Percentiles rank a stretch among this genome's conserved stretches.
Evolutionary conservation across 2,888 invertebrate genomes (phyloP).

Genomic region (Oeneis ivallda): DNA sequence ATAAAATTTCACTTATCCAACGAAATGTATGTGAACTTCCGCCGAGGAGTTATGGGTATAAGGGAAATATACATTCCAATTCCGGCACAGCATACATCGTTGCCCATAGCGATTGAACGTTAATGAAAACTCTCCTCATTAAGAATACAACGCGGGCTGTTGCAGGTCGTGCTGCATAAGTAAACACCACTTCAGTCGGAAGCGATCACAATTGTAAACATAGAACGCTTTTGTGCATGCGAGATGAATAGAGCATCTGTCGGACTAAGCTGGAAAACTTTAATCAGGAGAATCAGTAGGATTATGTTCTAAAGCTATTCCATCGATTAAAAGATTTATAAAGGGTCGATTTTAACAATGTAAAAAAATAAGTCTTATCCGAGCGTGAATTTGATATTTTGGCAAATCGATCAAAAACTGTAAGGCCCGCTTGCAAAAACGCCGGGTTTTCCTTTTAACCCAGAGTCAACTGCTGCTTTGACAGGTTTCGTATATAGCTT

Average conservation of each 20-base stretch:
- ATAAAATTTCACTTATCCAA: no score
- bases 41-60: neutral
- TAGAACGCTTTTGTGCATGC: conserved; percentile 18
- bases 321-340: neutral
- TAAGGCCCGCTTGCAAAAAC: no score
- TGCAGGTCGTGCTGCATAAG: conserved; percentile 16
- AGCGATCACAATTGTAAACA: conserved; percentile 32
- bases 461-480: no score
- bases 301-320: neutral
- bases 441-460: no score
- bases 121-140: conserved; percentile 25
- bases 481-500: no score
- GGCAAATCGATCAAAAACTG: no score
- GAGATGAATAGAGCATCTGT: neutral
- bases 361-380: no score
- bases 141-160: conserved; percentile 14
- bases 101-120: conserved; percentile 21
- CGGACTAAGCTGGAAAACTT: neutral
- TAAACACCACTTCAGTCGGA: conserved; percentile 33
- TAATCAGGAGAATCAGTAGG: neutral
- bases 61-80: conserved; percentile 18
- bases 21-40: no score
- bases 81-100: conserved; percentile 10
- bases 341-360: no score
- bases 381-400: no score